Conservation (phyloP, 2,113 vertebrate species). For the Calyptomena viridis region DNA sequence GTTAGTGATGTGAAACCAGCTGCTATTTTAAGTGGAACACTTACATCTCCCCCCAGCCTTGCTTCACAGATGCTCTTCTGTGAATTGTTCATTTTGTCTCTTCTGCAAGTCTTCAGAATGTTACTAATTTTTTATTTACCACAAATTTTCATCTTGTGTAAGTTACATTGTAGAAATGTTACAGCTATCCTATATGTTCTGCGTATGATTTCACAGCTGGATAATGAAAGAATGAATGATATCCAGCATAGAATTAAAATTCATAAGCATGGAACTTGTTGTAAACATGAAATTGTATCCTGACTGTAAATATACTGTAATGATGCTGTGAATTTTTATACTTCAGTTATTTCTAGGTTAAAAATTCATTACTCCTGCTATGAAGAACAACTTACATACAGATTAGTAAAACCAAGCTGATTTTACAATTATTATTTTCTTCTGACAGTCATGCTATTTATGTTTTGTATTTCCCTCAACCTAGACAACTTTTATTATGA, state of each 20-base stretch:
- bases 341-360: conserved; percentile 26
- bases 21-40: conserved; percentile 22
- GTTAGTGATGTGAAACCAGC: conserved; percentile 47
- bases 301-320: conserved; percentile 32
- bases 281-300: conserved; percentile 13
- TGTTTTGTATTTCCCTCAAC: not conserved
- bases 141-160: not conserved
- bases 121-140: conserved; percentile 43
- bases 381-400: not conserved
- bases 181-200: not conserved
- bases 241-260: conserved; percentile 37
- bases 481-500: conserved; percentile 30
- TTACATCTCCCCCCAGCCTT: not conserved
- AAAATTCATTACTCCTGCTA: conserved; percentile 6
- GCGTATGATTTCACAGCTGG: conserved; percentile 32
- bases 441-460: conserved; percentile 4
- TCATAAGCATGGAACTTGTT: not conserved
- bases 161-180: not conserved
- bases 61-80: not conserved
- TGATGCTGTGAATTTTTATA: not conserved
- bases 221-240: conserved; percentile 25
- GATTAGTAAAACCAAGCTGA: conserved; percentile 23
- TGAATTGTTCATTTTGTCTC: conserved; percentile 31
- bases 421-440: conserved; percentile 48
- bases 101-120: conserved; percentile 20